Evolutionary conservation across 2,113 vertebrate genomes (phyloP), one percentile per base, ranked within the genome.

Genomic region (Sinocyclocheilus anshuiensis): DNA sequence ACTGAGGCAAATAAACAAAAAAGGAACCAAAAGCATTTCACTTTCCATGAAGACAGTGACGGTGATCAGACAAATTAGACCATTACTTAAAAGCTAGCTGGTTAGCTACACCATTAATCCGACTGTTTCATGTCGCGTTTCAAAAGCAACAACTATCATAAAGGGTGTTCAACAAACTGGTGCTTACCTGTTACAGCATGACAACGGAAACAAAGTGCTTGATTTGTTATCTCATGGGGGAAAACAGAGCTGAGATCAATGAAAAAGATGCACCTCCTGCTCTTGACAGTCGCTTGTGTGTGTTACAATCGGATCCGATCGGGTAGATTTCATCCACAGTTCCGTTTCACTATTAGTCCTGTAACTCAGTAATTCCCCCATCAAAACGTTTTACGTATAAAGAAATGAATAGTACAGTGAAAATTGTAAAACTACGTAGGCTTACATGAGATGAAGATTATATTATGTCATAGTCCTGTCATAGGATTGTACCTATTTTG

Each of bases 241-340:
- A 61, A 88, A 91, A 89, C 83, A 85, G 55, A 89, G 88, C 89
- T 78, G 69, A 85, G 59, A 86, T 89, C 75, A 92, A 89, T 90
- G 88, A 87, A n/a, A 87, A 57, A 79, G 89, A 89, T 88, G 91
- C 90, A 93, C 93, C 95, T 95, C 95, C 94, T 95, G 91, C 78
- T 94, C 94, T 92, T 92, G 93, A 94, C 92, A 92, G 90, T 45
- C 55, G 72, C 48, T 57, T n/a, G 61, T 65, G 61, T 65, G 93
- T 90, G 93, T 88, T 65, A 89, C 93, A 81, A 0, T 11, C 2
- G 36, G 7, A 77, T 86, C 7, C 53, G 89, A 36, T 75, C 94
- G 93, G 83, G 71, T 86, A 53, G 48, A 45, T 85, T 61, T 29
- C 18, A 61, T 7, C 50, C 26, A 2, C 24, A 67, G 88, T 91